A percentile compares a stretch with the other conserved stretches of the same genome.
Conservation (phyloP, 2,888 invertebrate species). For the Acronicta leporina region DNA sequence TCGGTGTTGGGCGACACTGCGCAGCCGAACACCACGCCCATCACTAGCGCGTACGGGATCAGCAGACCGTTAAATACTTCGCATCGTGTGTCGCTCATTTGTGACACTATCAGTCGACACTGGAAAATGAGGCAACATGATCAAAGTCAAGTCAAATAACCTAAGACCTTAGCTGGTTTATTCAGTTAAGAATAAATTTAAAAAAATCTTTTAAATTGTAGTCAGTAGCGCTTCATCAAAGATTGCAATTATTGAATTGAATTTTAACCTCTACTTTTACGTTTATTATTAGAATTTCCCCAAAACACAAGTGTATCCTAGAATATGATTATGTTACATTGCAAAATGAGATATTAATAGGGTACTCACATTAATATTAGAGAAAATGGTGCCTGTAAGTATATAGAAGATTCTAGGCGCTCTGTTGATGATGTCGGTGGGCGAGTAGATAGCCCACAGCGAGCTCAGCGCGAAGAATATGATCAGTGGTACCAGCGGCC, state of each 20-base stretch:
- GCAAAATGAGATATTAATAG: no score
- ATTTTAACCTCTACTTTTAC: no score
- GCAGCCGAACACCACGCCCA: constrained; percentile 75
- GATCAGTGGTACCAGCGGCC: constrained; percentile 95
- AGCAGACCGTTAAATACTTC: constrained; percentile 94
- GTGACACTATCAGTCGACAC: constrained; percentile 99
- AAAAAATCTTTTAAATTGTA: no score
- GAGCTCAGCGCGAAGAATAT: constrained; percentile 93
- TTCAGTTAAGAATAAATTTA: no score
- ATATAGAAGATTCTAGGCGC: constrained; percentile 97
- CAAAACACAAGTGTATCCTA: no score
- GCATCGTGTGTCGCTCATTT: constrained; percentile 98
- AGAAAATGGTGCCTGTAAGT: constrained; percentile 98
- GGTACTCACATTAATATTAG: constrained; percentile 97
- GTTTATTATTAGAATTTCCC: no score
- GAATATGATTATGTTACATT: no score
- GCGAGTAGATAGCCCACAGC: constrained; percentile 95
- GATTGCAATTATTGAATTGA: no score
- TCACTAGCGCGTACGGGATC: constrained; percentile 88
- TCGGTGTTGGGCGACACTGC: constrained; percentile 88
- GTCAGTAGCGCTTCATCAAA: no score
- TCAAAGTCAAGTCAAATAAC: no score
- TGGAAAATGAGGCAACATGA: constrained; percentile 72
- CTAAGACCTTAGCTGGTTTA: no score
- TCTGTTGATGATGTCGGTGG: constrained; percentile 93